phyloP scores from a whole-genome alignment of 1,140 invertebrate species.

The Diploscapter pachys region DNA sequence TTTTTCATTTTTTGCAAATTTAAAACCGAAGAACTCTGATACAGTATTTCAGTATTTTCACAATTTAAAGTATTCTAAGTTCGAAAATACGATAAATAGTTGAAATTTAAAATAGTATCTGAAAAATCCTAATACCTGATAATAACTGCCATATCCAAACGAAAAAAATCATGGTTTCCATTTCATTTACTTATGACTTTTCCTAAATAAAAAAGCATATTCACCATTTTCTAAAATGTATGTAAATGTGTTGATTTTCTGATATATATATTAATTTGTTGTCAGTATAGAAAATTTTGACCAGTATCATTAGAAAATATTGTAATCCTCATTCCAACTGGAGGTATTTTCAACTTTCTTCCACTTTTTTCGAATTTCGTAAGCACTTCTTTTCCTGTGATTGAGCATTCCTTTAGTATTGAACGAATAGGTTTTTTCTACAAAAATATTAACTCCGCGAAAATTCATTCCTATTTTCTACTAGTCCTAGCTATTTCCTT shows the following conservation, averaged over 20 bases:
- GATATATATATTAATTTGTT: no score
- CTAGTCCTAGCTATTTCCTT: no score
- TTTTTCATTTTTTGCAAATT: conserved; percentile 5
- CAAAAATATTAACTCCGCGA: no score
- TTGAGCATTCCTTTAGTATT: no score
- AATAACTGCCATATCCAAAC: neutral
- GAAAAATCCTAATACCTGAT: neutral
- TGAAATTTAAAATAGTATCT: neutral
- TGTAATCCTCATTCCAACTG: no score
- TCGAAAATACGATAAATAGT: neutral
- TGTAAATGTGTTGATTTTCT: neutral
- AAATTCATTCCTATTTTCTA: no score
- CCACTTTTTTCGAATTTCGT: no score
- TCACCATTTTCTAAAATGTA: conserved; percentile 5
- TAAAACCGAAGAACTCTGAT: neutral
- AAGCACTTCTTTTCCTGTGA: no score
- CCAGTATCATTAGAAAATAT: no score
- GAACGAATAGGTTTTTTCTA: no score
- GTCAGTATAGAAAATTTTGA: no score
- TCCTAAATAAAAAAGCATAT: neutral
- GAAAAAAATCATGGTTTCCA: neutral
- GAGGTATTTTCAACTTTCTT: no score
- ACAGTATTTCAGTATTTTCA: neutral
- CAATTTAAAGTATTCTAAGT: neutral
- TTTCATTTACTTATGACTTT: neutral